phyloP scores from a whole-genome alignment of 2,888 invertebrate species.

The Steromphala cineraria region DNA sequence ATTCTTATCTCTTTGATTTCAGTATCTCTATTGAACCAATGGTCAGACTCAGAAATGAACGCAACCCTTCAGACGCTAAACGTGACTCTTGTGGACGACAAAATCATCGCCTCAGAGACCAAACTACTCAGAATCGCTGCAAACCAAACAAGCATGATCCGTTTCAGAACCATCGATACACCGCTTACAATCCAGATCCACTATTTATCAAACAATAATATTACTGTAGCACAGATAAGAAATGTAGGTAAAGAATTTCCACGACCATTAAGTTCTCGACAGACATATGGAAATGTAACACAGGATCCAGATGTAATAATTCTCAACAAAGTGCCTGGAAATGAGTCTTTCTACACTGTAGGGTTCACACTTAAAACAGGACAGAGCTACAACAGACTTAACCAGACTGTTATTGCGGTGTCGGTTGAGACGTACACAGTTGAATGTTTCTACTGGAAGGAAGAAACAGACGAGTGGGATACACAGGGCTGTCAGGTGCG shows the following conservation, averaged over 20 bases:
- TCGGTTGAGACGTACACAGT: neutral
- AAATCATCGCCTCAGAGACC: neutral
- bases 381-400: neutral
- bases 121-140: neutral
- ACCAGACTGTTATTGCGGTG: neutral
- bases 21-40: too few species aligned
- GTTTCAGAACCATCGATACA: neutral
- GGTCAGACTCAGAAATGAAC: neutral
- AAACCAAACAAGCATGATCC: neutral
- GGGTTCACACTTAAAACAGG: conserved; percentile 5
- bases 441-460: conserved; percentile 24
- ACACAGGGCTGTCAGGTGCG: conserved; percentile 24
- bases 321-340: neutral
- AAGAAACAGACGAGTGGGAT: conserved; percentile 10
- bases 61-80: neutral
- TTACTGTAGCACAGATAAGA: neutral
- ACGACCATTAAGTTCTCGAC: neutral
- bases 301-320: conserved; percentile 14
- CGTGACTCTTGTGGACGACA: neutral
- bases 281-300: neutral
- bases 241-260: neutral
- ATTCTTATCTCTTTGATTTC: too few species aligned
- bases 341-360: neutral
- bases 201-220: neutral
- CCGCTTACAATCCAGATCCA: neutral